Percentiles rank a stretch among this genome's conserved stretches.
These are phyloP conservation scores for Dallia pectoralis DNA, from an alignment of 2,797 vertebrate genomes.

Conservation along the genomic window DNA sequence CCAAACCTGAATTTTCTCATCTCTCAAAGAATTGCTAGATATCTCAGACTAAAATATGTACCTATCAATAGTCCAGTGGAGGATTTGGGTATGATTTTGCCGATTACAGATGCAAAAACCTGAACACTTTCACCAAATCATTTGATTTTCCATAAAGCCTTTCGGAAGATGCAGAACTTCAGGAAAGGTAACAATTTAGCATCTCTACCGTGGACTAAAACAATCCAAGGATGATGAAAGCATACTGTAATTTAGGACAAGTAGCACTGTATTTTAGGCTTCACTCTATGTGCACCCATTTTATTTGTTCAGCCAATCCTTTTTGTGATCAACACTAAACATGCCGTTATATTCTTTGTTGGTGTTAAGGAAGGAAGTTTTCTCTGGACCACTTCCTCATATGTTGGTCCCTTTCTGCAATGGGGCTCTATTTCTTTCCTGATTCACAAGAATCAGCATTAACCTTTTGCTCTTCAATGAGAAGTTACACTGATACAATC, in stretches of 20 bases:
- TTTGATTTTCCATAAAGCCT: no score
- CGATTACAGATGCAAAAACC: no score
- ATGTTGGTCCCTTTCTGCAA: slow-evolving; percentile 13
- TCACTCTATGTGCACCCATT: slow-evolving; percentile 22
- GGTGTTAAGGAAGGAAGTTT: slow-evolving; percentile 2
- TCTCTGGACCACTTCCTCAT: not conserved
- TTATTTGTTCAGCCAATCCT: slow-evolving; percentile 42
- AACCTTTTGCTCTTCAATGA: slow-evolving; percentile 28
- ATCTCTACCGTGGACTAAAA: slow-evolving; percentile 9
- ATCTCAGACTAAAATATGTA: no score
- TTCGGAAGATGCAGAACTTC: no score
- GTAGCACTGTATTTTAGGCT: slow-evolving; percentile 39
- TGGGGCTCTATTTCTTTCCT: slow-evolving; percentile 9
- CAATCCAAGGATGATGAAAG: slow-evolving; percentile 41
- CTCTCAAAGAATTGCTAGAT: no score
- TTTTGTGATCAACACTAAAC: slow-evolving; percentile 20
- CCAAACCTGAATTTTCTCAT: no score
- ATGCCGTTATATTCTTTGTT: not conserved
- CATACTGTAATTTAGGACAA: slow-evolving; percentile 53
- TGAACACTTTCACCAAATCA: no score
- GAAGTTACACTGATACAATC: slow-evolving; percentile 40
- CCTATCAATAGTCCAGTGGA: no score
- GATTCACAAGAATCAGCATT: not conserved
- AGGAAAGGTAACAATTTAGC: no score
- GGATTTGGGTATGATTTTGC: no score